Evolutionary conservation across 2,797 vertebrate species (phyloP).

Genomic region (Mergus octosetaceus): DNA sequence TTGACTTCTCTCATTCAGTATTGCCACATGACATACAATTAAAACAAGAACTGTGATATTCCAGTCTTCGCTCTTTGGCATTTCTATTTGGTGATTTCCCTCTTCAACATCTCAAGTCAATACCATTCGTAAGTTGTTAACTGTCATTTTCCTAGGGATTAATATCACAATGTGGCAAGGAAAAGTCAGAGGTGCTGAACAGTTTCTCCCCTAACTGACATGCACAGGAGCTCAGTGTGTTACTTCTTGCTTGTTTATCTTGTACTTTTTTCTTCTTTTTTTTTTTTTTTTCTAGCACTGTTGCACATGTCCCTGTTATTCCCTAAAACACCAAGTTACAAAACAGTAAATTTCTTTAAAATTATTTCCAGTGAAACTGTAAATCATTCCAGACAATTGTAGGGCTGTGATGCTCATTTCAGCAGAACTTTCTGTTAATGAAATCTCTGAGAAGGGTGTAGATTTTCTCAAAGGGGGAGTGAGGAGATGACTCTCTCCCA

Average conservation of each 20-base stretch:
- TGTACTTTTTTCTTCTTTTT: neutral
- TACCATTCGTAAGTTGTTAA: neutral
- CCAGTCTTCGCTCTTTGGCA: neutral
- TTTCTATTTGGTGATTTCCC: neutral
- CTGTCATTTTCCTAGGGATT: neutral
- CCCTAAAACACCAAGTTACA: neutral
- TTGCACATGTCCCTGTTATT: neutral
- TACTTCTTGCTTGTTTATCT: neutral
- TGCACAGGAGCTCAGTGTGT: neutral
- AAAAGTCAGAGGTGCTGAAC: neutral
- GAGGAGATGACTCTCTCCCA: no score
- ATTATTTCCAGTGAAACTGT: neutral
- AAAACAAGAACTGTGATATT: neutral
- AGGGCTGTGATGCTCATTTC: neutral
- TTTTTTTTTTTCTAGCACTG: neutral
- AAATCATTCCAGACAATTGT: neutral
- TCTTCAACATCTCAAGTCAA: neutral
- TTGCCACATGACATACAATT: neutral
- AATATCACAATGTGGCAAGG: neutral
- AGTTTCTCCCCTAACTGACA: neutral
- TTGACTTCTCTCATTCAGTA: neutral
- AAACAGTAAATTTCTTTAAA: neutral
- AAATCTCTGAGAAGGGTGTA: neutral
- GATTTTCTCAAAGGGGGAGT: neutral
- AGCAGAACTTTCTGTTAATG: neutral